Conservation (phyloP, 2,888 invertebrate genomes). For the Digitonthophagus gazella region DNA sequence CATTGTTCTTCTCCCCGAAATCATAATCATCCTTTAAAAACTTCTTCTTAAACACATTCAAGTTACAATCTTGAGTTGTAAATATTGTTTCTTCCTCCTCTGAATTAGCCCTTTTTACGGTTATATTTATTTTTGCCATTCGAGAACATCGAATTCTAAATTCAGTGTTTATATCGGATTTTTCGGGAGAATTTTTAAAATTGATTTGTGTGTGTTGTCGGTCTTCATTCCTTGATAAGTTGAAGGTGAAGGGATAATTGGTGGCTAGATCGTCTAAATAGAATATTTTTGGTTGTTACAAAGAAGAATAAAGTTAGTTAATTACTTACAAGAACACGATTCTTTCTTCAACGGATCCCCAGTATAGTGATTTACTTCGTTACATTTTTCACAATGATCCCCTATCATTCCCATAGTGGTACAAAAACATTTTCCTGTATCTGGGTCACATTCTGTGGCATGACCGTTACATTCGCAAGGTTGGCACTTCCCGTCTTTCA, state of each 20-base stretch:
- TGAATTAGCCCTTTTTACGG: conserved; percentile 69
- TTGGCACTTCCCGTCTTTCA: conserved; percentile 90
- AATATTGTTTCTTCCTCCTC: conserved; percentile 75
- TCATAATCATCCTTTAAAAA: conserved; percentile 91
- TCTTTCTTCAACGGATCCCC: conserved; percentile 89
- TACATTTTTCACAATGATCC: conserved; percentile 94
- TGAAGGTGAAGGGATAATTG: conserved; percentile 99
- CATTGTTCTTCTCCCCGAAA: conserved; percentile 89
- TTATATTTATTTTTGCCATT: conserved; percentile 86
- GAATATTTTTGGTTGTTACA: not conserved
- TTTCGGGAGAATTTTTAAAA: conserved; percentile 91
- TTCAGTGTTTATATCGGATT: conserved; percentile 89
- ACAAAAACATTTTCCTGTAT: conserved; percentile 93
- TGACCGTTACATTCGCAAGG: conserved; percentile 94
- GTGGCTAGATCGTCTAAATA: conserved; percentile 87
- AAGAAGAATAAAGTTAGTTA: not conserved
- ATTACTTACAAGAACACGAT: conserved; percentile 89
- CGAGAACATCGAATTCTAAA: conserved; percentile 86
- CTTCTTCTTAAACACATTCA: conserved; percentile 60
- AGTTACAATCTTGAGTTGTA: conserved; percentile 78
- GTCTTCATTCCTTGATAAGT: conserved; percentile 95
- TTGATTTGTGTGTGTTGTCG: conserved; percentile 93
- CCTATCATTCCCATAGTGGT: conserved; percentile 95
- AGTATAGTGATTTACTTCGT: conserved; percentile 90
- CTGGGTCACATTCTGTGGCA: conserved; percentile 88